phyloP scores from a whole-genome alignment of 2,888 invertebrate species.

The Helicoverpa assulta region DNA sequence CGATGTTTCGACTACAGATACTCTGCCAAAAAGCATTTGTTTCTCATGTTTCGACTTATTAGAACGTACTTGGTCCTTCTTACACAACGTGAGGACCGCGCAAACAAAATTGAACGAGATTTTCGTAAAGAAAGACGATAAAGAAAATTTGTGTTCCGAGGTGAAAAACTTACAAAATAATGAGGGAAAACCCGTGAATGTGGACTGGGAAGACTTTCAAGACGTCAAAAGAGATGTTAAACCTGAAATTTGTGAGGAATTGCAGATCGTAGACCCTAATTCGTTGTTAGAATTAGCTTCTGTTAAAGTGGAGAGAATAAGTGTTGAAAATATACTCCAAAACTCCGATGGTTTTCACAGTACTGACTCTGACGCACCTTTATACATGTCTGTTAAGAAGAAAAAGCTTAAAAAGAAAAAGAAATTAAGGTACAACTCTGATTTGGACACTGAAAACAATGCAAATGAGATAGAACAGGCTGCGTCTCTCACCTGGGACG shows the following conservation, averaged over 20 bases:
- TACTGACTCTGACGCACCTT: conserved; percentile 80
- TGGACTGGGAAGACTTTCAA: conserved; percentile 80
- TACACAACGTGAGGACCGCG: conserved; percentile 80
- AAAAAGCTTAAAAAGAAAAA: conserved; percentile 63
- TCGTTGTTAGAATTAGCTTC: conserved; percentile 64
- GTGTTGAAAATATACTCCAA: conserved; percentile 64
- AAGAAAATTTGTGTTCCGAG: conserved; percentile 29
- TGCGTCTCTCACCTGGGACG: conserved; percentile 77
- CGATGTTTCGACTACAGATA: conserved; percentile 72
- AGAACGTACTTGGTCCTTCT: conserved; percentile 84
- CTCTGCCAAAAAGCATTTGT: conserved; percentile 82
- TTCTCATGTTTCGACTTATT: conserved; percentile 84
- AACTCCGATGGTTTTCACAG: conserved; percentile 70
- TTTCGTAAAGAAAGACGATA: conserved; percentile 63
- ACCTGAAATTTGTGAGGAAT: conserved; percentile 66
- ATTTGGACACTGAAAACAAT: neutral
- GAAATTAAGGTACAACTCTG: conserved; percentile 49
- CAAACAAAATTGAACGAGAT: conserved; percentile 78
- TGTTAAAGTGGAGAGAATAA: conserved; percentile 74
- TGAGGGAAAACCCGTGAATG: conserved; percentile 77
- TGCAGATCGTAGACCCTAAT: conserved; percentile 67
- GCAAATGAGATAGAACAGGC: conserved; percentile 34
- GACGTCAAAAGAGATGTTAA: conserved; percentile 76
- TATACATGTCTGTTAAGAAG: conserved; percentile 67
- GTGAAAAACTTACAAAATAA: conserved; percentile 55